Evolutionary conservation across 2,888 invertebrate species (phyloP), one percentile per base, ranked within the genome.

Genomic region (Ochropleura plecta): DNA sequence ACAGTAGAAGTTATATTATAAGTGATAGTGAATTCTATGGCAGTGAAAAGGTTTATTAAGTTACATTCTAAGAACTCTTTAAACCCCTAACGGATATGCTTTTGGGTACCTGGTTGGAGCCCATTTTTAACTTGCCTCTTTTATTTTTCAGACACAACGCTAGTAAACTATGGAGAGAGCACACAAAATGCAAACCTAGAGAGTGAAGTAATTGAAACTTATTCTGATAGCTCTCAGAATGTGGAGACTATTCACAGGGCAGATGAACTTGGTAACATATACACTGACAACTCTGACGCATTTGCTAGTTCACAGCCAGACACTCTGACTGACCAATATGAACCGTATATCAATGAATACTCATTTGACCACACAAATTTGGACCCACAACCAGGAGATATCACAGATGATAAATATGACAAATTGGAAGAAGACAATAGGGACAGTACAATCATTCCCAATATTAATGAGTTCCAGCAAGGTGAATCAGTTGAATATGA

Each of bases 251-350:
- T 94, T 2, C 94, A 95, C 73, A 91, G 90, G 82, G 91, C 93
- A 73, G 96, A 96, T 87, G 96, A 95, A 78, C 92, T 96, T n/a
- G 96, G 96, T 8, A 95, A 94, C 83, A 92, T 96, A 71, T 96
- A 96, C 72, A 94, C 93, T 40, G 96, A 96, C 77, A 94, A 91
- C 79, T 91, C 95, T 0, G 94, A 94, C 48, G 90, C 90, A 18
- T 94, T 92, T 76, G 88, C 91, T 9, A 92, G 91, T 79, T 91
- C 94, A 57, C 95, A 94, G 77, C 90, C 92, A 48, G 94, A 95
- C 57, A 89, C 91, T 42, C 90, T 95, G 5, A 90, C 90, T 12
- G 96, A 95, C 72, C 93, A 94, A 70, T 96, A 94, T 90, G 96
- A 95, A 57, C 88, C 94, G 10, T 96, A 94, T 64, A 91, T 95